Base-by-base conservation (phyloP, 2,888 invertebrate genomes). In the Emesis castigata region DNA sequence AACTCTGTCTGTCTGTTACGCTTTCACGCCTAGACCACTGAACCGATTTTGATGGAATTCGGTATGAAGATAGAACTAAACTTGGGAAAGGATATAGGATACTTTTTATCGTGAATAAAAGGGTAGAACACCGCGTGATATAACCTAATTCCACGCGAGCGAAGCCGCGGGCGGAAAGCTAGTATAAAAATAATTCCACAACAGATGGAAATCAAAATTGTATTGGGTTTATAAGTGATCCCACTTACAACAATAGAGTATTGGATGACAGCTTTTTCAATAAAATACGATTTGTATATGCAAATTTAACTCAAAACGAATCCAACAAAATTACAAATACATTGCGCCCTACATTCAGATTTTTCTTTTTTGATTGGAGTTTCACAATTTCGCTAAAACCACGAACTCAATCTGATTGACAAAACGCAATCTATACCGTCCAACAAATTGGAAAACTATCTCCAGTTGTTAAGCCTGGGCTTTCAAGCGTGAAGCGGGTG, bases 381-480 rank as follows among this genome's bases (percentile, higher is more conserved):
- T 71, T 58, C 48, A 71, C 71, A 71, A 71, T 71, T 29, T 34
- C 39, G 39, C 62, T 61, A 71, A 71, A 62, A 26, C 62, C 18
- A 64, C 48, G 26, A 29, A 29, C 48, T 44, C 44, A 64, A 71
- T 71, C 64, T 44, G 71, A 71, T 71, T 64, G 71, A 71, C 71
- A 71, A 71, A 71, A 62, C 71, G 62, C 62, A 71, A 64, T 64
- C 44, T 20, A 62, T 71, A 64, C 62, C 48, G 16, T 64, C 44
- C 71, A 62, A 62, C 62, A 71, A 71, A 64, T 71, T 71, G 71
- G 71, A 71, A 71, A 62, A 71, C 66, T 71, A 71, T 48, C 71
- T 39, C 9, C 69, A 70, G 58, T 78, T 29, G 69, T 20, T 66
- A 70, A 73, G 70, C 53, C 58, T 64, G 69, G 65, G 48, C 64